Evolutionary conservation across 2,888 invertebrate genomes (phyloP), one percentile per base, ranked within the genome.

Genomic region (Stegana nigrithorax): DNA sequence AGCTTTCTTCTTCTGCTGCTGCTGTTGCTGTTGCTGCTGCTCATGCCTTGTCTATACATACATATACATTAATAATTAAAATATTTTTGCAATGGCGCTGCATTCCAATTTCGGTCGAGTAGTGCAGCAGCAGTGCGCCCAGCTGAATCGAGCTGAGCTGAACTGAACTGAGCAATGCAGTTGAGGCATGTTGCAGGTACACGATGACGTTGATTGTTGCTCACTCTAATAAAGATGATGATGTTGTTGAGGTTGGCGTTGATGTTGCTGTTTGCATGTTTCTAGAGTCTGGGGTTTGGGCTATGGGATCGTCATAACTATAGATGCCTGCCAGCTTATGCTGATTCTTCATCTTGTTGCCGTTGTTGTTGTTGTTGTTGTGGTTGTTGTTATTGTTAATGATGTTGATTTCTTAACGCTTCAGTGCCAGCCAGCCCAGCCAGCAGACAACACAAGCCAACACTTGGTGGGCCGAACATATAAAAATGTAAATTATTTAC

Each of bases 1-100:
- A 7, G 14, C 14, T 1, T 10, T 26, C 39, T 36, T 26, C 23
- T 27, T 51, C 17, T n/a, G 27, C 19, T 44, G 42, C 50, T 36
- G 29, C 25, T 12, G 42, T 62, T 56, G 59, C 45, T 62, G n/a
- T 56, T 68, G 65, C n/a, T n/a, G n/a, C n/a, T n/a, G n/a, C n/a
- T n/a, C n/a, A n/a, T n/a, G n/a, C n/a, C n/a, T n/a, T n/a, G n/a
- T n/a, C 32, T 21, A 19, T 60, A 36, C 66, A 68, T 68, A 65
- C 68, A 66, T 67, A 67, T 74, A 70, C 73, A 78, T 80, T 78
- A 80, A 78, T 78, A 75, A 77, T 80, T 79, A 73, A 79, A 79
- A 78, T 78, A 78, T 78, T 77, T 75, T 60, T 67, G 63, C 19
- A 65, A 67, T 69, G 65, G 63, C 60, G 63, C 65, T n/a, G 62